Evolutionary conservation across 1,140 invertebrate genomes (phyloP), one percentile per base, ranked within the genome.

Genomic region (Lanistes nyassanus): DNA sequence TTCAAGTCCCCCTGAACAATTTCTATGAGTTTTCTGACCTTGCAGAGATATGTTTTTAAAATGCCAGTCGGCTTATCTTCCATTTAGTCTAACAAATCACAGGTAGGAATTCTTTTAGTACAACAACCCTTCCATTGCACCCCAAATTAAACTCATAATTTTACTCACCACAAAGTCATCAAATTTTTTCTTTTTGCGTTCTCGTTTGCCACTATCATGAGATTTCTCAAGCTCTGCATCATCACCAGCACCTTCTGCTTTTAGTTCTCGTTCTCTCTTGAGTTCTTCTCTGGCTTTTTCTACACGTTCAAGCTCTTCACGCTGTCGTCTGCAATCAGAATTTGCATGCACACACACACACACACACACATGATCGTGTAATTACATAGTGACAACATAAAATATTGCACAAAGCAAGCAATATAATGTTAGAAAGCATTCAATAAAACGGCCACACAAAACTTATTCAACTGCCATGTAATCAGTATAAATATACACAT

Each of bases 281-380:
- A 80, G 53, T 67, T 85, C 84, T 51, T 81, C 80, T 53, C 81
- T 76, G 3, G 83, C 83, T 64, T 80, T 82, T 72, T 84, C 78
- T 37, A 85, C 76, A 34, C 83, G 76, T 70, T 83, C 84, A 60
- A 78, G 77, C 68, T 85, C 84, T 34, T 85, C 84, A 26, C 79
- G 79, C 13, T 74, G 64, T 64, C 78, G 77, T 39, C 83, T 85
- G 51, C 31, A 81, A 65, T n/a, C 13, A 11, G 13, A 26, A n/a
- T 60, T 11, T 60, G 56, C 56, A 60, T 1, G 13, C 13, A 23
- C 11, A 23, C 23, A 3, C 11, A 9, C 9, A 23, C 56, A 16
- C 13, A 60, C 56, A 23, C 13, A 1, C 0, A 60, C 11, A 60
- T 2, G 1, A 31, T 19, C 3, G n/a, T 11, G 1, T 3, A 60